Evolutionary conservation across 1,140 invertebrate species (phyloP), one percentile per base, ranked within the genome.

Genomic region (Bradysia coprophila): DNA sequence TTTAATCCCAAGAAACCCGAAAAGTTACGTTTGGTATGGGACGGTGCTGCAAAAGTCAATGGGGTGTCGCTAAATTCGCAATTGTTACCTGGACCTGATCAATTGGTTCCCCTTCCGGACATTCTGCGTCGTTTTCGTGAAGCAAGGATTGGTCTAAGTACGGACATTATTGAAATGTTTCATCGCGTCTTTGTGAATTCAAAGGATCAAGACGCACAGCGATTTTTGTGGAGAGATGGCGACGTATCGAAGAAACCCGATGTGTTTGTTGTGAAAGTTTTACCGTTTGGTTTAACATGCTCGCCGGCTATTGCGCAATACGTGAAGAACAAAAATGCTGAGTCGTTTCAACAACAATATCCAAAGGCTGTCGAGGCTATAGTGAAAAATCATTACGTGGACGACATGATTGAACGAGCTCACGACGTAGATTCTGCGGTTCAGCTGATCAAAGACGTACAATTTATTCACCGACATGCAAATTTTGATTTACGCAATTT

Each of bases 321-420:
- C 31, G 44, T 62, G 10, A 58, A 55, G 48, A 54, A 59, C 23
- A 41, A 39, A 20, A 61, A 59, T 34, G 57, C 54, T 1, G 8
- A 45, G 19, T 21, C 46, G 10, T 55, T 48, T 46, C 20, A 33
- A 10, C 23, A 42, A 8, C 15, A 22, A 4, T 47, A 28, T 21
- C 54, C 55, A 0, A 6, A 24, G 11, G 55, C 57, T 2, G 52
- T 49, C 5, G 13, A 48, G 0, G 51, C 51, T 0, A 51, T 62
- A 9, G 18, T 31, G 1, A 15, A 53, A 2, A 45, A 48, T 16
- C 52, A 53, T 31, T 62, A 62, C 39, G 57, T 60, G 47, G 57
- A 61, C 43, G 61, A 62, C 42, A 59, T 53, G 36, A 46, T 62
- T 5, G 51, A 54, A 34, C 52, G 51, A 36, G 42, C 47, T 10